Base-by-base conservation (phyloP, 1,140 invertebrate genomes). In the Ceratina australensis region DNA sequence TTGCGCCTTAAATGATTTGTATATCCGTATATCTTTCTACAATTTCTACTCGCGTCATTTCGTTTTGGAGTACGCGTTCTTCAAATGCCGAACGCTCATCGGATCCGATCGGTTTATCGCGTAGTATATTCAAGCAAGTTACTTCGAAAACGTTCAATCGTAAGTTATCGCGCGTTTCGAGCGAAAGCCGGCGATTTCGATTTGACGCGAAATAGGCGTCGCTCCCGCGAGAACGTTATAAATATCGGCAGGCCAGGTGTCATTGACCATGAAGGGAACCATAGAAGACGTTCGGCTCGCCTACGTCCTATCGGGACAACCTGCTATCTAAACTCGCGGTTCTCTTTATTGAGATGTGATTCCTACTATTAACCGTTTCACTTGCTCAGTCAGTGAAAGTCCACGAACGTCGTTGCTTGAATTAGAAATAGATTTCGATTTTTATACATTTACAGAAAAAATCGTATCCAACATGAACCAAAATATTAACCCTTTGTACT, bases 191-290 rank as follows among this genome's bases (percentile, higher is more conserved):
- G 22, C n/a, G 5, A 33, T 26, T 67, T 49, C 24, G 15, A 20
- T 59, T 59, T 66, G 65, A 59, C 56, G 64, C n/a, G 47, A 52
- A 69, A 76, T 20, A 69, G 33, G 49, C 72, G 66, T 52, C 20
- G 54, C 47, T n/a, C 47, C 65, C 24, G 7, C 20, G 22, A 42
- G 49, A 22, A 24, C 20, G 49, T 49, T 72, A 78, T 78, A 72
- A 78, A 78, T 63, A 72, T 57, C 67, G 68, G 7, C 50, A 42
- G n/a, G 13, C 50, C 49, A 65, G 61, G 71, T 78, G 77, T 73
- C 77, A 78, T 78, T 73, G 77, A 78, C 77, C 71, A 73, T 78
- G 77, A 78, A 59, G 60, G 49, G 47, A 63, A 15, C 50, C 68
- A 20, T 78, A 33, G 68, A 71, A 69, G 68, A 71, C 50, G 68